These are phyloP conservation scores for Himalopsyche japonica DNA, from an alignment of 2,888 invertebrate genomes.

Conservation along the genomic window DNA sequence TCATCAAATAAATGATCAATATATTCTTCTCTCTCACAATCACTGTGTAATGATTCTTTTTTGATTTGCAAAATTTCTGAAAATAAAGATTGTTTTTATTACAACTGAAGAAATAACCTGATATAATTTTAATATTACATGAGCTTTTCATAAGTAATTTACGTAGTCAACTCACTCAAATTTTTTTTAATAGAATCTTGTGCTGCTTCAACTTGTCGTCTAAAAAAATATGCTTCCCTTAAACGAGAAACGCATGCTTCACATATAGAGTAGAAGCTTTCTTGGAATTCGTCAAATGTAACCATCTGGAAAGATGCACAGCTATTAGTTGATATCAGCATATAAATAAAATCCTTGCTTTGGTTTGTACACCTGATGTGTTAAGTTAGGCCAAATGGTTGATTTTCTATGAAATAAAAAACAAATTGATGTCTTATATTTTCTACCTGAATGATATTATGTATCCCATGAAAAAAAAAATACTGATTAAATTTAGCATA, in stretches of 20 bases:
- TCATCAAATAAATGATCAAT: neutral
- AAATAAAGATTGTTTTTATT: neutral
- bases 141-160: neutral
- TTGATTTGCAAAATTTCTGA: neutral
- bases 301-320: neutral
- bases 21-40: neutral
- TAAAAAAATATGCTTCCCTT: conserved; percentile 24
- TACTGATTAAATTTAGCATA: too few species aligned
- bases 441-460: neutral
- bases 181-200: conserved; percentile 11
- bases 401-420: too few species aligned
- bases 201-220: conserved; percentile 19
- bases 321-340: neutral
- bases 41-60: neutral
- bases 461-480: neutral
- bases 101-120: neutral
- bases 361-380: too few species aligned
- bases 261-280: conserved; percentile 17
- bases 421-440: neutral
- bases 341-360: too few species aligned
- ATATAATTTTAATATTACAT: too few species aligned
- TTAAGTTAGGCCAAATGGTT: neutral
- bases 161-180: neutral
- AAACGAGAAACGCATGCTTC: conserved; percentile 20
- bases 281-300: neutral